These are phyloP conservation scores for Macroteleia sp. DNA, from an alignment of 2,888 invertebrate genomes.

Conservation along the genomic window DNA sequence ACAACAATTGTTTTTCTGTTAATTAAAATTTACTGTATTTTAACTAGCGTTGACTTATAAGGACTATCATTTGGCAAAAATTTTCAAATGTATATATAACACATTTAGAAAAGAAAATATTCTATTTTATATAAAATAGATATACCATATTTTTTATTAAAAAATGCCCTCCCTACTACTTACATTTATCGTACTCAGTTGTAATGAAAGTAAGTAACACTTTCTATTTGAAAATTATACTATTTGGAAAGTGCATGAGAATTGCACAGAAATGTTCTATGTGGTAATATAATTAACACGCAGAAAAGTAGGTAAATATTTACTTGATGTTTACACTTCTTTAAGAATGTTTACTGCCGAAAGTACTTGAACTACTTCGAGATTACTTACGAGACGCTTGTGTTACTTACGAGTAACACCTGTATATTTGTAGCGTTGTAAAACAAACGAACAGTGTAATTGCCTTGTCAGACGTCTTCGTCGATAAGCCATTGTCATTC, in stretches of 20 bases:
- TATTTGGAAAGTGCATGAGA: constrained; percentile 4
- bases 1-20: no score
- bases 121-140: no score
- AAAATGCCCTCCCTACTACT: no score
- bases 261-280: constrained; percentile 1
- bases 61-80: no score
- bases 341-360: constrained; percentile 47
- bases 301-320: constrained; percentile 48
- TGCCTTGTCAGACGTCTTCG: constrained; percentile 21
- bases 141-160: no score
- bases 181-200: no score
- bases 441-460: constrained; percentile 41
- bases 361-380: constrained; percentile 55
- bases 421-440: constrained; percentile 26
- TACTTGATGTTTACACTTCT: constrained; percentile 41
- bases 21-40: no score
- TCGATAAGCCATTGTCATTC: constrained; percentile 13
- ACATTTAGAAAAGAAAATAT: no score
- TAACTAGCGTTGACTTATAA: no score
- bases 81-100: no score
- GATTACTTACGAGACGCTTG: constrained; percentile 53
- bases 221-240: no score
- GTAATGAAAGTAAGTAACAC: no score
- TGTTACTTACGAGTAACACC: constrained; percentile 41
- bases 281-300: constrained; percentile 50